Percentiles rank a stretch among this genome's conserved stretches.
These are phyloP conservation scores for Poeciliopsis prolifica DNA, from an alignment of 2,113 vertebrate genomes.

Conservation along the genomic window DNA sequence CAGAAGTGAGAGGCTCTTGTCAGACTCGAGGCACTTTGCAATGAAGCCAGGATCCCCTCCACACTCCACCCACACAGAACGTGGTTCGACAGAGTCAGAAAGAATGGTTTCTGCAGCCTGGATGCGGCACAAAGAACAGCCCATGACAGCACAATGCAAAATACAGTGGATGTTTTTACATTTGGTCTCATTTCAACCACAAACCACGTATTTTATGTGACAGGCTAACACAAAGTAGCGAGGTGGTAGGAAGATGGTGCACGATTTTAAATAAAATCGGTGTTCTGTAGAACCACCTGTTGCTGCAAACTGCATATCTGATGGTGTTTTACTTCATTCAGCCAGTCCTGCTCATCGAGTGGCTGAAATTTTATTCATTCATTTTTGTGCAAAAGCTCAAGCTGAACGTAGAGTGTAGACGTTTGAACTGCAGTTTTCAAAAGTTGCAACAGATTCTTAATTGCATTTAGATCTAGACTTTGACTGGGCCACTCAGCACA, in stretches of 20 bases:
- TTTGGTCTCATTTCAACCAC: too few species aligned
- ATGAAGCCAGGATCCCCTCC: slow-evolving; percentile 58
- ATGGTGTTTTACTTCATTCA: not conserved
- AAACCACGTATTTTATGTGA: too few species aligned
- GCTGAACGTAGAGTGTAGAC: too few species aligned
- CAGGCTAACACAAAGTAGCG: too few species aligned
- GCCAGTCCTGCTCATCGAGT: not conserved
- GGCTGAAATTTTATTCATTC: not conserved
- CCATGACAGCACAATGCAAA: not conserved
- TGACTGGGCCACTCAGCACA: too few species aligned
- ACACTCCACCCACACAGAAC: slow-evolving; percentile 75
- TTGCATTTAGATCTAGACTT: too few species aligned
- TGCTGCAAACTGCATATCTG: not conserved
- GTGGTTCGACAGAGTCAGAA: slow-evolving; percentile 28
- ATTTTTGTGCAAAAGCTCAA: too few species aligned
- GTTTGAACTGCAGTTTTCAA: too few species aligned
- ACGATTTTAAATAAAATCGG: too few species aligned
- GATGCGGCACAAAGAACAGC: slow-evolving; percentile 29
- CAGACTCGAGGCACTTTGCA: slow-evolving; percentile 55
- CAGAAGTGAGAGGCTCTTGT: slow-evolving; percentile 32
- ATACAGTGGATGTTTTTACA: too few species aligned
- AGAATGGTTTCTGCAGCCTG: slow-evolving; percentile 33
- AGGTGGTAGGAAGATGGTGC: too few species aligned
- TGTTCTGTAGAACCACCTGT: not conserved
- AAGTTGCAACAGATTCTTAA: too few species aligned